Percentiles rank a stretch among this genome's conserved stretches.
Evolutionary conservation across 2,797 vertebrate genomes (phyloP).

Genomic region (Forpus xanthops): DNA sequence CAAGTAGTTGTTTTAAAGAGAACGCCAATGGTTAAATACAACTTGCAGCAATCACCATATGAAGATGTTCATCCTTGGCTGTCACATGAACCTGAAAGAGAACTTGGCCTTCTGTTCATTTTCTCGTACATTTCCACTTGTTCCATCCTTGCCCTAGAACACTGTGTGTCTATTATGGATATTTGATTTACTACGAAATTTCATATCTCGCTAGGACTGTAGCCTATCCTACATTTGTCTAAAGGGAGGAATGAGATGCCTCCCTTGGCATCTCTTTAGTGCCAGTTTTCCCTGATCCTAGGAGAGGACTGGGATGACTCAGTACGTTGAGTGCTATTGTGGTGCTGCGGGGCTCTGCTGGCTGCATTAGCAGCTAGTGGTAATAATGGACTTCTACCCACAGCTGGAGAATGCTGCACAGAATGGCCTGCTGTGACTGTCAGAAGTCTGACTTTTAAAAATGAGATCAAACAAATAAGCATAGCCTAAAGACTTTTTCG

Average conservation of each 20-base stretch:
- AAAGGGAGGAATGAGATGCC: not conserved
- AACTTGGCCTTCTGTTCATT: not conserved
- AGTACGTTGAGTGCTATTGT: accelerated
- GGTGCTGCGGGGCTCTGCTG: accelerated
- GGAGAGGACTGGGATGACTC: not conserved
- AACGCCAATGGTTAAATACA: not conserved
- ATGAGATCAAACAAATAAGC: constrained; percentile 1
- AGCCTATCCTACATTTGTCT: not conserved
- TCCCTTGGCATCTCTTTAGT: not conserved
- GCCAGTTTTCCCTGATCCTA: not conserved
- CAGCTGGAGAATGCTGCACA: not conserved
- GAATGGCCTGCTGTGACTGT: not conserved
- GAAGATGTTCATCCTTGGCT: not conserved
- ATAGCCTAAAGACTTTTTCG: not conserved
- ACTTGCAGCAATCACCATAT: not conserved
- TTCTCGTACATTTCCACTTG: not conserved
- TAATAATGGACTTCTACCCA: not conserved
- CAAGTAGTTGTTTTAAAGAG: not conserved
- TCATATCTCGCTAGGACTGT: not conserved
- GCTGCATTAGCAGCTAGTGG: accelerated
- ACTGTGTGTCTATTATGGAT: not conserved
- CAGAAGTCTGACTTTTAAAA: not conserved
- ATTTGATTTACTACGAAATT: not conserved
- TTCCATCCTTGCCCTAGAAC: not conserved
- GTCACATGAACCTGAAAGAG: not conserved